Conservation (phyloP, 2,113 vertebrate genomes). For the Nycticryphes semicollaris region DNA sequence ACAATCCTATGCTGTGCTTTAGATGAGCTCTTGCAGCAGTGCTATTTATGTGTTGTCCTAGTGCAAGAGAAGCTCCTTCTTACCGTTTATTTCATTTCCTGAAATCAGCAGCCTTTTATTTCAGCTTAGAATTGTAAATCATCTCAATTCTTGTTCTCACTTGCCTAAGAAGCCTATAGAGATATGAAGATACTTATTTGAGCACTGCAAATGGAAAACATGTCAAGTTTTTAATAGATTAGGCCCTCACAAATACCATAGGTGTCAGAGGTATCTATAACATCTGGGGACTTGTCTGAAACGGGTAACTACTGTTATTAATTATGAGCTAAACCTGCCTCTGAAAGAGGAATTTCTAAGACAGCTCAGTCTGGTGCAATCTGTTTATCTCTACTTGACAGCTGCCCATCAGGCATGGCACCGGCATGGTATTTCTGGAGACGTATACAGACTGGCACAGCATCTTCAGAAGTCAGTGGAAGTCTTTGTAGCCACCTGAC, state of each 20-base stretch:
- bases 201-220: neutral
- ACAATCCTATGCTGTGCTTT: accelerated
- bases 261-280: neutral
- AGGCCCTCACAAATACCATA: neutral
- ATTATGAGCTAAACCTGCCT: neutral
- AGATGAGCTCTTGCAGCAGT: neutral
- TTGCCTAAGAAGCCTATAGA: neutral
- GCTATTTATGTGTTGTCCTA: neutral
- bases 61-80: neutral
- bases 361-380: neutral
- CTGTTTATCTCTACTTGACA: neutral
- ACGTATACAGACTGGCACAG: neutral
- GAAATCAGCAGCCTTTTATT: neutral
- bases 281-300: neutral
- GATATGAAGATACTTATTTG: neutral
- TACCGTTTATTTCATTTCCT: neutral
- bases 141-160: neutral
- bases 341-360: neutral
- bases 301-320: neutral
- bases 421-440: neutral
- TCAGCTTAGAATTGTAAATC: neutral
- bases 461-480: neutral
- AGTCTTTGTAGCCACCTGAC: neutral
- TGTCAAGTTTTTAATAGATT: neutral
- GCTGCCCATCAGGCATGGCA: neutral